A percentile compares a stretch with the other conserved stretches of the same genome.
Evolutionary conservation across 2,113 vertebrate genomes (phyloP).

Genomic region (Isichthys henryi): DNA sequence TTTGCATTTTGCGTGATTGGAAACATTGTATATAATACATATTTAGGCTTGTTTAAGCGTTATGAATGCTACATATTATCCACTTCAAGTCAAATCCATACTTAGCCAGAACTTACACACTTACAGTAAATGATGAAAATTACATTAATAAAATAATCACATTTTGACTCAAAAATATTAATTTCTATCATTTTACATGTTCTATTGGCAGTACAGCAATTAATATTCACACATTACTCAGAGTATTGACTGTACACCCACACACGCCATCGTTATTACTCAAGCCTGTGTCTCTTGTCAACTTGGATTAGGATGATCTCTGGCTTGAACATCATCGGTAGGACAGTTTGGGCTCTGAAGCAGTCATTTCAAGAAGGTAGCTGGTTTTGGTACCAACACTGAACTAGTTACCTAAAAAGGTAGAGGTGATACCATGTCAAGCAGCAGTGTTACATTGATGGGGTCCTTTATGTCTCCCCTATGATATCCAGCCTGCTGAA

Average conservation of each 20-base stretch:
- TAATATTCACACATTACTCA: conserved; percentile 14
- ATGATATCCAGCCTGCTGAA: not conserved
- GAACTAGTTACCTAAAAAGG: not conserved
- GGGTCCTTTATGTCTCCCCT: not conserved
- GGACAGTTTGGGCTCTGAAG: conserved; percentile 8
- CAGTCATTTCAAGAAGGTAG: conserved; percentile 3
- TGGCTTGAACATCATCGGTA: not conserved
- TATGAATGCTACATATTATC: conserved; percentile 12
- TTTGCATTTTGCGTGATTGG: not conserved
- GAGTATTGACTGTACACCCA: conserved; percentile 13
- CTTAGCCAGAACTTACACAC: not conserved
- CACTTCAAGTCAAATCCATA: conserved; percentile 12
- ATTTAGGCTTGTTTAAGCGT: conserved; percentile 6
- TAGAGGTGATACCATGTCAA: not conserved
- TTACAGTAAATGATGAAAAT: not conserved
- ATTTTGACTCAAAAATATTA: conserved; percentile 15
- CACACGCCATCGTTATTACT: not conserved
- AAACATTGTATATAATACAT: conserved; percentile 8
- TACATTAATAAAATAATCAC: conserved; percentile 7
- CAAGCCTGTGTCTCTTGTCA: not conserved
- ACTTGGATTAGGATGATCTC: not conserved
- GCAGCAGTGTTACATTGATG: not conserved
- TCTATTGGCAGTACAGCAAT: conserved; percentile 10
- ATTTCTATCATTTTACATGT: conserved; percentile 7
- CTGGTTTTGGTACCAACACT: not conserved